phyloP scores from a whole-genome alignment of 2,113 vertebrate species.

The Melanerpes formicivorus region DNA sequence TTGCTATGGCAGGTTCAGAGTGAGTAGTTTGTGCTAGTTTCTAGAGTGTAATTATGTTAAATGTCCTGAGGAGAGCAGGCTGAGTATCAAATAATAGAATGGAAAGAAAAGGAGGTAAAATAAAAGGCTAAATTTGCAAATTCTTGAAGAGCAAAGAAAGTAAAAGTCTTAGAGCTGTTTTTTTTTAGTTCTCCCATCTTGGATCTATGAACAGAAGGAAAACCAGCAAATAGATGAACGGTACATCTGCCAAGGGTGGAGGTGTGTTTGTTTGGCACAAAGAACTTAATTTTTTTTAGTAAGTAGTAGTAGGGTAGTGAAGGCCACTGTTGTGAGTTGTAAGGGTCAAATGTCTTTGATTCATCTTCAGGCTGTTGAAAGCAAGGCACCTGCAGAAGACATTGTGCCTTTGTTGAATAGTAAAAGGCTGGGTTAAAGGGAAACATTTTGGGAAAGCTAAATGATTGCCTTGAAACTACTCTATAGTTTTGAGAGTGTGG shows the following conservation, averaged over 20 bases:
- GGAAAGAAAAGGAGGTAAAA: neutral
- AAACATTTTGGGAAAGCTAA: neutral
- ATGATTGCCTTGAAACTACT: conserved; percentile 3
- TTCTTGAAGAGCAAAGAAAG: neutral
- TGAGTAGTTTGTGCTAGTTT: neutral
- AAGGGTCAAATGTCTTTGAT: neutral
- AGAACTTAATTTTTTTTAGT: neutral
- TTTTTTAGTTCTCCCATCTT: neutral
- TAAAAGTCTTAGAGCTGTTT: neutral
- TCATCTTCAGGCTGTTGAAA: neutral
- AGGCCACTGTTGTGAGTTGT: neutral
- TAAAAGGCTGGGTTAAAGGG: neutral
- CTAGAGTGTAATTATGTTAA: neutral
- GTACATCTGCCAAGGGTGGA: neutral
- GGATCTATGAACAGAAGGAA: neutral
- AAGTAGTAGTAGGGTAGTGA: too few species aligned
- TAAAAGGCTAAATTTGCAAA: neutral
- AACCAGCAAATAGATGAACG: neutral
- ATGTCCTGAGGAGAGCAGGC: neutral
- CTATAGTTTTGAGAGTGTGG: neutral
- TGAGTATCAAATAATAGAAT: neutral
- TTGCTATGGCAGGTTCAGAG: neutral
- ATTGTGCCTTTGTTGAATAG: neutral
- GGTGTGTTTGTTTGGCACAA: neutral
- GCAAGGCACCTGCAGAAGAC: neutral